Base-by-base conservation (phyloP, 2,888 invertebrate genomes). In the Eristalis pertinax region DNA sequence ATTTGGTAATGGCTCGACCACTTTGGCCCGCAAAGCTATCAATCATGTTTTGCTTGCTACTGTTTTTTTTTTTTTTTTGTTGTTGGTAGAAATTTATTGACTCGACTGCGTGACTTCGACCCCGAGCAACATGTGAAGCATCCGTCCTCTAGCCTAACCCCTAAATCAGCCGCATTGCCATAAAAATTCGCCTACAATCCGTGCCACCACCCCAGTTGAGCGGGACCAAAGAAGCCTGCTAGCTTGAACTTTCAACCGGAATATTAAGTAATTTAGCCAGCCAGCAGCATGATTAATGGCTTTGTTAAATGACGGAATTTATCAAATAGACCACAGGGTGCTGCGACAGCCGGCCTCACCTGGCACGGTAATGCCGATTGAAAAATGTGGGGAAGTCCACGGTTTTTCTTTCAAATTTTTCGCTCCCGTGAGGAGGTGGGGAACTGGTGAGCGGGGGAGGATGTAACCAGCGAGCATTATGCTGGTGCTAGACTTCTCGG, bases 181-280 rank as follows among this genome's bases (percentile, higher is more conserved):
- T 68, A 41, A 76, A 76, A 32, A 10, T 8, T n/a, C 75, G 35
- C 32, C 32, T 32, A 10, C 8, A 15, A 7, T 15, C 64, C 15
- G 10, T 41, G 19, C 38, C 13, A 13, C 0, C n/a, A 1, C 8
- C 22, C 19, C 41, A 24, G 4, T 63, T 15, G 2, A 35, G 32
- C 8, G 63, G n/a, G 19, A 32, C 35, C 0, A 29, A 15, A 56
- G 13, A 35, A 63, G 68, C 73, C 63, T 69, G 85, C 50, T 85
- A 69, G 72, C 68, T 58, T 43, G 72, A 85, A 81, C 73, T 77
- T 81, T 77, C 73, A 77, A 81, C 68, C 68, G 64, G 81, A 85
- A 81, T 77, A 73, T 85, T 77, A 81, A 75, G 74, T 75, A 78
- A 83, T 86, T 83, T 82, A 85, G 65, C 24, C 78, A 7, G 43